A percentile compares a stretch with the other conserved stretches of the same genome.
These are phyloP conservation scores for Nettapus auritus DNA, from an alignment of 2,113 vertebrate genomes.

Conservation along the genomic window DNA sequence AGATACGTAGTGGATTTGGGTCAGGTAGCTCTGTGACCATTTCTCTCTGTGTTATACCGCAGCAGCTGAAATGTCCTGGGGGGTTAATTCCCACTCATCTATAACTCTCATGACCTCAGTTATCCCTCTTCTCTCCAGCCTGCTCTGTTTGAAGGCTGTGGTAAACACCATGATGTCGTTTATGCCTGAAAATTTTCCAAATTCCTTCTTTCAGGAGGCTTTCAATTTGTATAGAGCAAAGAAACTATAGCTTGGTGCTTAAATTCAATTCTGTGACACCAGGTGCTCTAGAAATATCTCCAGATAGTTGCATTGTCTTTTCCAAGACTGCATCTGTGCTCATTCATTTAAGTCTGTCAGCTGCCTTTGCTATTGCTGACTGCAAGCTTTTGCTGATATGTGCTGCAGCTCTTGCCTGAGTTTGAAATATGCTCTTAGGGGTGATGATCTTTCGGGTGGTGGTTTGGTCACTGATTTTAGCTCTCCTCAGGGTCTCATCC, in stretches of 20 bases:
- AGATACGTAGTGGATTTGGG: background rate
- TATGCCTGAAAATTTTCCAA: background rate
- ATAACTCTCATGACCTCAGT: background rate
- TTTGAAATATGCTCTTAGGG: background rate
- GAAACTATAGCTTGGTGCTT: background rate
- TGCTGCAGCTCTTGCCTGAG: background rate
- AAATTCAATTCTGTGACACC: background rate
- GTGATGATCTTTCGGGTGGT: background rate
- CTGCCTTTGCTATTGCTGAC: background rate
- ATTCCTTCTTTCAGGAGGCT: background rate
- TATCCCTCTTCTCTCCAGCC: background rate
- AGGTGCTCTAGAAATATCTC: background rate
- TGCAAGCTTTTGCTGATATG: background rate
- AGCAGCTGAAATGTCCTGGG: background rate
- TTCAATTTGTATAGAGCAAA: background rate
- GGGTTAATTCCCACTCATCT: background rate
- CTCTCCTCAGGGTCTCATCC: background rate
- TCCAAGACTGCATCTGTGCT: background rate
- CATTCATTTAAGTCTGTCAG: background rate
- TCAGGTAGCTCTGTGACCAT: background rate
- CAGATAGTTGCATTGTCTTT: background rate
- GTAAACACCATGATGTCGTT: background rate
- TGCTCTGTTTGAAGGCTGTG: background rate
- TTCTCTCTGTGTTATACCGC: background rate
- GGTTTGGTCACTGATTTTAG: background rate